Evolutionary conservation across 2,113 vertebrate species (phyloP), one percentile per base, ranked within the genome.

Genomic region (Nibea albiflora): DNA sequence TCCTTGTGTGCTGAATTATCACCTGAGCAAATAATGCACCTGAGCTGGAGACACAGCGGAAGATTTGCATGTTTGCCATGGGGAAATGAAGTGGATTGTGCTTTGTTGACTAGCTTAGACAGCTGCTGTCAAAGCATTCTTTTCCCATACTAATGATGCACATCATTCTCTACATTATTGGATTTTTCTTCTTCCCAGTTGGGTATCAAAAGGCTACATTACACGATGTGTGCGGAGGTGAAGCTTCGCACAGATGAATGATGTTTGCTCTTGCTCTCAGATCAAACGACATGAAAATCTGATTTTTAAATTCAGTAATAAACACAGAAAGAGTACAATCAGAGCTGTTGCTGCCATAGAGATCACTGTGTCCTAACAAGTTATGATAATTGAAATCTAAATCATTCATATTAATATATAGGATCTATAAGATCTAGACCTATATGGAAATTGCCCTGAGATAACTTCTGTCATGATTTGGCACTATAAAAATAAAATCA

Each of bases 31-130:
- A 92, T 84, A 76, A 85, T 22, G 83, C 83, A 91, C 89, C 92
- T 91, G 88, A 92, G 91, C 73, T 80, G 83, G 84, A 91, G 88
- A 88, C 83, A 42, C 54, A 56, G 78, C 68, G 20, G 75, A 80
- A 89, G 90, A 95, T 94, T 93, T 94, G 86, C 89, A 92, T 92
- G 88, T 92, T 92, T 89, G 89, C 86, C 68, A 5, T 62, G 84
- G 86, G 88, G 86, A 85, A 89, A 92, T 89, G 80, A 92, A 87
- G 85, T 86, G 88, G 88, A 85, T 80, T 67, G 80, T 61, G 65
- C 44, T 77, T 83, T 88, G 85, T 85, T 87, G 86, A 90, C 85
- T 61, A 11, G 79, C 77, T 78, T 22, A 50, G 81, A 80, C 86
- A 88, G 85, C 85, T 88, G 90, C 91, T 85, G 81, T 88, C 74